Evolutionary conservation across 2,113 vertebrate genomes (phyloP).

Genomic region (Zootoca vivipara): DNA sequence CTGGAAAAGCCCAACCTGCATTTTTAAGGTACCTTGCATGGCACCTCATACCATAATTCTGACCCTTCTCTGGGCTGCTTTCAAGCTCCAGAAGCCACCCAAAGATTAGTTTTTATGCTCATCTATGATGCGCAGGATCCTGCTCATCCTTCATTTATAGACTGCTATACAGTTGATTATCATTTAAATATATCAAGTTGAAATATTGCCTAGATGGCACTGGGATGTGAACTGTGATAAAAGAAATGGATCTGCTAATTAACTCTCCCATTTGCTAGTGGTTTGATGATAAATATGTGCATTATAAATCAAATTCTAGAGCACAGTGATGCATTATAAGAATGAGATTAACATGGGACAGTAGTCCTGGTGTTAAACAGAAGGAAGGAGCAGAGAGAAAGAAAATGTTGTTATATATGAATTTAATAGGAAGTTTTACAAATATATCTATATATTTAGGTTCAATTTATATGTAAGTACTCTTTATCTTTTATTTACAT

Average conservation of each 20-base stretch:
- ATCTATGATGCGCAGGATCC: not conserved
- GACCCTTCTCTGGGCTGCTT: not conserved
- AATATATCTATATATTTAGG: not conserved
- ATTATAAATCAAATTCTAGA: constrained; percentile 27
- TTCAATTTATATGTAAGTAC: not conserved
- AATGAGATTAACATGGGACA: constrained; percentile 39
- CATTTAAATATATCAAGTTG: not conserved
- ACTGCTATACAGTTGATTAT: not conserved
- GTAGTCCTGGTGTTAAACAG: constrained; percentile 22
- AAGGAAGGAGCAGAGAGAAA: constrained; percentile 1
- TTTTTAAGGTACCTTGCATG: not conserved
- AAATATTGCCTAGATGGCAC: constrained; percentile 15
- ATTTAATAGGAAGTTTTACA: constrained; percentile 19
- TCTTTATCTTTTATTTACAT: not conserved
- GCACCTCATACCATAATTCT: not conserved
- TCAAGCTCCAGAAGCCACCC: not conserved
- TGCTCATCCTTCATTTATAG: constrained; percentile 8
- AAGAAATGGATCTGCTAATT: not conserved
- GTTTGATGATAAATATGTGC: constrained; percentile 42
- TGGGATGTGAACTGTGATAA: constrained; percentile 3
- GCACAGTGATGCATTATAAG: constrained; percentile 4
- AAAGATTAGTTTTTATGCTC: not conserved
- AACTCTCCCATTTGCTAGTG: constrained; percentile 1
- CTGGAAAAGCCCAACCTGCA: not conserved
- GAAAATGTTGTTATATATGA: constrained; percentile 21